Base-by-base conservation (phyloP, 2,797 vertebrate species). In the Kryptolebias ocellatus region DNA sequence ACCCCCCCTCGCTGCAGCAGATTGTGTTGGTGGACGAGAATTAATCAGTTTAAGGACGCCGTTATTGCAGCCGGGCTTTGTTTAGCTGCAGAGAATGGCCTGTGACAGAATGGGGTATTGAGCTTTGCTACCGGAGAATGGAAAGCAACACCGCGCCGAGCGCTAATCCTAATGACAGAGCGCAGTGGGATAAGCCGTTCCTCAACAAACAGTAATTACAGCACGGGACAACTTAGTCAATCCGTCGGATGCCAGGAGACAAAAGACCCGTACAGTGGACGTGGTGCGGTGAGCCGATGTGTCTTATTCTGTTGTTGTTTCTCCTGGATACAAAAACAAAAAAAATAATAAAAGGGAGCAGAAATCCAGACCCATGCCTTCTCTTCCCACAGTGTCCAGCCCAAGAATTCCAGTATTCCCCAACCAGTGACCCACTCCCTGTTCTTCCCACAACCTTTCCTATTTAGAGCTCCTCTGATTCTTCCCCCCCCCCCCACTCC, bases 121-220 rank as follows among this genome's bases (percentile, higher is more conserved):
- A 87, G 81, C 70, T 83, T 47, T 65, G 81, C 78, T 70, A 67
- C 74, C 77, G 81, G 79, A 86, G 77, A 89, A 90, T 78, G 76
- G 72, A 83, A 67, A 85, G 67, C 69, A 81, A 85, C 75, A 85
- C 81, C 79, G 60, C 27, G 67, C 65, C 1, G 70, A 76, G 76
- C 39, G 74, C 60, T 85, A 85, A 84, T 85, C 78, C 74, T 83
- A 75, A 78, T 69, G 81, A 84, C 71, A 64, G 8, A 11, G 64
- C 70, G 17, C 80, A 18, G 58, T 66, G 78, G 81, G 78, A 80
- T 53, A 39, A n/a, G 28, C 46, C 20, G 24, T 70, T 72, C 57
- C 77, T 83, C 83, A 72, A 49, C 61, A 74, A 85, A 83, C 72
- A 68, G 81, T 88, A 84, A 91, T 90, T 89, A 84, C 83, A 79